A percentile compares a stretch with the other conserved stretches of the same genome.
These are phyloP conservation scores for Premnoplex brunnescens DNA, from an alignment of 2,797 vertebrate species.

Conservation along the genomic window DNA sequence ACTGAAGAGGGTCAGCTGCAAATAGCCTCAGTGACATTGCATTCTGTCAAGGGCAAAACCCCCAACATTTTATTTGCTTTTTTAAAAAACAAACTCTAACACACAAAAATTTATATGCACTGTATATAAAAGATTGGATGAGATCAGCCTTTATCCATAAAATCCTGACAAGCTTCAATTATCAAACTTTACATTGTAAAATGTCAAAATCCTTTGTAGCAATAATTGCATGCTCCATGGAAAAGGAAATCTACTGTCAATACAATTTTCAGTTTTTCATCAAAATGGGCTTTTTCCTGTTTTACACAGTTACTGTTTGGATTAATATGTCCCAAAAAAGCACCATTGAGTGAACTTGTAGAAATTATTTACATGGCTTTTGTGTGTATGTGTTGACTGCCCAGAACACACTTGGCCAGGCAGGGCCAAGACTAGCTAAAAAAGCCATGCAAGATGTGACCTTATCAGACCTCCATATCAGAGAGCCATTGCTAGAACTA, in stretches of 20 bases:
- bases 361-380: accelerated
- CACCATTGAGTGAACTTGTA: background rate
- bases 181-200: background rate
- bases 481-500: background rate
- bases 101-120: background rate
- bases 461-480: background rate
- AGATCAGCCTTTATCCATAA: constrained; percentile 23
- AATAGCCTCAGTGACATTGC: background rate
- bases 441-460: background rate
- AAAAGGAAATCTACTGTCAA: background rate
- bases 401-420: background rate
- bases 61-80: background rate
- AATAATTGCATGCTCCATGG: background rate
- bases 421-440: background rate
- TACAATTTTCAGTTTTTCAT: background rate
- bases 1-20: background rate
- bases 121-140: background rate
- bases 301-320: background rate
- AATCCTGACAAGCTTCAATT: constrained; percentile 30
- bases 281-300: background rate
- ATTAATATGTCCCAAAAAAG: background rate
- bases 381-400: background rate
- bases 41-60: background rate
- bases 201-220: background rate
- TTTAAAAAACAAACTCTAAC: background rate